Evolutionary conservation across 2,113 vertebrate genomes (phyloP).

Genomic region (Machaerirhynchus nigripectus): DNA sequence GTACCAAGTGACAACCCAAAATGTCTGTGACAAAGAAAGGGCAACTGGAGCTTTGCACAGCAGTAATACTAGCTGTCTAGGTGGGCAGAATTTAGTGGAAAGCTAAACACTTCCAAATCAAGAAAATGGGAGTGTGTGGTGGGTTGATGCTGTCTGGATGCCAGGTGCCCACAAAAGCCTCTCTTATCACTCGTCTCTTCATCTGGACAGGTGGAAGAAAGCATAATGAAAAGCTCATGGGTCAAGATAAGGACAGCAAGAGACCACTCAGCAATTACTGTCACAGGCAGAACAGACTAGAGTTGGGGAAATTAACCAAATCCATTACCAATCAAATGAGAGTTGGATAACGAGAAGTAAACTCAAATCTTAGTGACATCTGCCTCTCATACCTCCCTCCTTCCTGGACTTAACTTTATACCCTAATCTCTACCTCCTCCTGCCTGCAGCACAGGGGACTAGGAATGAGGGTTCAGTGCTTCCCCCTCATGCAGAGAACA

Average conservation of each 20-base stretch:
- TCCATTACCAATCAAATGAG: not conserved
- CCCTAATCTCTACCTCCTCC: not conserved
- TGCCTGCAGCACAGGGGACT: rapidly evolving
- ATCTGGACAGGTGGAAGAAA: not conserved
- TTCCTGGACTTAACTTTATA: not conserved
- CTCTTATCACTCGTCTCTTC: not conserved
- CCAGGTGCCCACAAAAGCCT: not conserved
- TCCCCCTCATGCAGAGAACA: not conserved
- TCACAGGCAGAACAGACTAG: not conserved
- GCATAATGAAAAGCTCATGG: not conserved
- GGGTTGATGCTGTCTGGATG: not conserved
- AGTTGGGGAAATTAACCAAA: not conserved
- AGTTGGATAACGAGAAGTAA: not conserved
- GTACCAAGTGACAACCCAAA: not conserved
- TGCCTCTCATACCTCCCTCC: not conserved
- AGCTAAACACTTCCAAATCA: not conserved
- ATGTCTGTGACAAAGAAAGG: not conserved
- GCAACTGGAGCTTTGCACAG: not conserved
- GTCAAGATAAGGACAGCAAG: not conserved
- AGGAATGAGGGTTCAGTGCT: not conserved
- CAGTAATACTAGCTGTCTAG: not conserved
- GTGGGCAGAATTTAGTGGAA: not conserved
- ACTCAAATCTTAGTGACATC: not conserved
- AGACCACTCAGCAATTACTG: not conserved
- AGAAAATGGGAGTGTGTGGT: not conserved